A percentile compares a stretch with the other conserved stretches of the same genome.
These are phyloP conservation scores for Erythrocercus mccallii DNA, from an alignment of 2,113 vertebrate species.

Conservation along the genomic window DNA sequence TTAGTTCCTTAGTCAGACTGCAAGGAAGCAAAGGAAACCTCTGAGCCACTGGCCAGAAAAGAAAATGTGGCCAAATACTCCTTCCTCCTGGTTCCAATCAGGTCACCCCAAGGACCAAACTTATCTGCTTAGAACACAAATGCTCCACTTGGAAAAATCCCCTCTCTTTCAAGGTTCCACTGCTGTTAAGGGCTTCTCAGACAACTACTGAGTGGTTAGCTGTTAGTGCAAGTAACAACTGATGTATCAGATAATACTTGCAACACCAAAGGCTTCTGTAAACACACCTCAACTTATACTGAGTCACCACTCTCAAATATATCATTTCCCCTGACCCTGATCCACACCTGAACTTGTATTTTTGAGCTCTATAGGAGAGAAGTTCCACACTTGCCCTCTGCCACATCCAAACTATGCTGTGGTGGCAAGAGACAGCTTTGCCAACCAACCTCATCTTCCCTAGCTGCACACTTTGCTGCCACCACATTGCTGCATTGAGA, in stretches of 20 bases:
- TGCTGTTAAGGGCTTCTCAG: neutral
- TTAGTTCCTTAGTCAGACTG: neutral
- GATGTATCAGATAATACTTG: neutral
- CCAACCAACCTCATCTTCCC: neutral
- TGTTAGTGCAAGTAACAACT: neutral
- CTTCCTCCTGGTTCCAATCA: neutral
- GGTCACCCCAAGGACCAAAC: neutral
- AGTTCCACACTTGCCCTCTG: neutral
- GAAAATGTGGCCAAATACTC: neutral
- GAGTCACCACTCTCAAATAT: neutral
- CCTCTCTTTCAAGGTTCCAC: neutral
- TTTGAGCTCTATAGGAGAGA: neutral
- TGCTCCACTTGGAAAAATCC: neutral
- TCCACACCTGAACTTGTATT: neutral
- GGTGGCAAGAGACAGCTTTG: neutral
- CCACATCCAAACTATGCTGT: neutral
- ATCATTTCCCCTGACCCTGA: neutral
- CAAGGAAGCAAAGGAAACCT: neutral
- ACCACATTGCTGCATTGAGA: fast-evolving
- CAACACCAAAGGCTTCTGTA: neutral
- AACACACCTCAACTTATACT: neutral
- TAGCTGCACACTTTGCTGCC: neutral
- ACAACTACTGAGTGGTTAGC: neutral
- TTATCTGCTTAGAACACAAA: neutral
- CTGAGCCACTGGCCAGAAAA: neutral